Base-by-base conservation (phyloP, 2,113 vertebrate species). In the Copsychus sechellarum region DNA sequence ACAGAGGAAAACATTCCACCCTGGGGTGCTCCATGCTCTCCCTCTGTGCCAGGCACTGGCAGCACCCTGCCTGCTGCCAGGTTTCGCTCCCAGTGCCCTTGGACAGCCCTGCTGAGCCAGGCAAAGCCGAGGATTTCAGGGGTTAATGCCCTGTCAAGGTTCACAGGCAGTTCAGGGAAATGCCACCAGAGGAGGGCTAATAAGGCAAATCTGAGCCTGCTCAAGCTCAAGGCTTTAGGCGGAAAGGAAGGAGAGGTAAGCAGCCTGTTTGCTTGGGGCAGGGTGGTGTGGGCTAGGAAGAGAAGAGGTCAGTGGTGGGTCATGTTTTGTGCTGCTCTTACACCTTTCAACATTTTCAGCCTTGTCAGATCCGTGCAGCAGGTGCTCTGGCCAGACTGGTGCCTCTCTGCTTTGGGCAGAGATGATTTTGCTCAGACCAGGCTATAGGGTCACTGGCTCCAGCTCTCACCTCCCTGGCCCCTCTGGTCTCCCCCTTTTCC, bases 151-250 rank as follows among this genome's bases (percentile, higher is more conserved):
- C 60, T 34, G n/a, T 2, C 36, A 72, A 11, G 57, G 90, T 56
- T 90, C 95, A 95, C 93, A 86, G 85, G 79, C 81, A 60, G 93
- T 56, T 83, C 85, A 93, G 82, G 85, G 47, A 77, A 80, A 73
- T 40, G 64, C 33, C 69, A 4, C 58, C 81, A 79, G 69, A 42
- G 24, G 45, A 86, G 77, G 54, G 48, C 40, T 82, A 42, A 78
- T 62, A 62, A 6, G 43, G 54, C 54, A 70, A 62, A 81, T 69
- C 92, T 77, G 88, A 90, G 79, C 76, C 81, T 64, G 71, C 62
- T 90, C 50, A 57, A 53, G 78, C 40, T 56, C 7, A 29, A 15
- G 73, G 74, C 38, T 84, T 86, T 67, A 42, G 66, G 51, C 53
- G 69, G 51, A 31, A 45, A 78, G 58, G 54, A 2, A 60, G 57